Percentiles rank a stretch among this genome's conserved stretches.
Evolutionary conservation across 2,888 invertebrate genomes (phyloP).

Genomic region (Mellilla xanthometata): DNA sequence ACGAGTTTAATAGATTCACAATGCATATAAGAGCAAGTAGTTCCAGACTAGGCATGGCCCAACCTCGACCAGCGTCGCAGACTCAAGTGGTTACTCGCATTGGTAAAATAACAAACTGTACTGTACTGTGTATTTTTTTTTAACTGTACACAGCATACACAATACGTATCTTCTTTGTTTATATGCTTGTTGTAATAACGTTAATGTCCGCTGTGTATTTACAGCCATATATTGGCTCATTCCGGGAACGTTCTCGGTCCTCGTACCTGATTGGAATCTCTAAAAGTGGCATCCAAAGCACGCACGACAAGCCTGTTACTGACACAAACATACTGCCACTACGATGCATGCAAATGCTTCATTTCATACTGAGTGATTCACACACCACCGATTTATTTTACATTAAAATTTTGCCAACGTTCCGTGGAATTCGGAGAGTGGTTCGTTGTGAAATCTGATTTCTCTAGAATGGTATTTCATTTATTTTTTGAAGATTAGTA

Average conservation of each 20-base stretch:
- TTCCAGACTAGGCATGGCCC: too few species aligned
- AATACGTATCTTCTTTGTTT: too few species aligned
- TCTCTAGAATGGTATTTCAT: constrained; percentile 17
- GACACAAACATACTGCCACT: constrained; percentile 44
- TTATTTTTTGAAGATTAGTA: not conserved
- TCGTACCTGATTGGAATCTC: constrained; percentile 42
- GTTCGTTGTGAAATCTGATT: constrained; percentile 10
- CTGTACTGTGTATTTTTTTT: too few species aligned
- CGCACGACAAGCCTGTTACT: too few species aligned
- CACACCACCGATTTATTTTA: constrained; percentile 9
- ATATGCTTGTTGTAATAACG: too few species aligned
- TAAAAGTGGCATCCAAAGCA: constrained; percentile 40
- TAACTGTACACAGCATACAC: too few species aligned
- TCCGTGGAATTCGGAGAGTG: constrained; percentile 9
- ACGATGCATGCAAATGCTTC: constrained; percentile 31
- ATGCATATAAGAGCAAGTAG: too few species aligned
- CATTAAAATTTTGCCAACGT: constrained; percentile 13
- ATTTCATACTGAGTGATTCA: constrained; percentile 28
- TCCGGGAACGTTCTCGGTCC: constrained; percentile 18
- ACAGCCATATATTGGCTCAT: not conserved
- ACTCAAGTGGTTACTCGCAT: too few species aligned
- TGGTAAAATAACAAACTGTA: too few species aligned
- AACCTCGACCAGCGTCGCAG: too few species aligned
- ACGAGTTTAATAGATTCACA: too few species aligned
- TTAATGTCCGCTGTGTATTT: too few species aligned